Percentiles rank a stretch among this genome's conserved stretches.
These are phyloP conservation scores for Lithobates pipiens DNA, from an alignment of 2,797 vertebrate genomes.

Conservation along the genomic window DNA sequence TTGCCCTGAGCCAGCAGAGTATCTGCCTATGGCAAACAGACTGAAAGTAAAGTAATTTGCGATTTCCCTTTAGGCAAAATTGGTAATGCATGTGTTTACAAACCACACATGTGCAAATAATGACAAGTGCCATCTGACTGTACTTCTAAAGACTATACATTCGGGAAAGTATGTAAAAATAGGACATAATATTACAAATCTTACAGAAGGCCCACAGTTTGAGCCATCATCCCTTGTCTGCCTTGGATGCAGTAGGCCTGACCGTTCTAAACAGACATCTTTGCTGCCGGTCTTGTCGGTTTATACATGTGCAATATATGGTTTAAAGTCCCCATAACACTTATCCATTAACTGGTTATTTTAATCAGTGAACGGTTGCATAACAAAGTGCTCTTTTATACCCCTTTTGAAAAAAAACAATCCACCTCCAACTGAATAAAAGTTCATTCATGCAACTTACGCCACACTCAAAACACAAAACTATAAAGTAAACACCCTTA, in stretches of 20 bases:
- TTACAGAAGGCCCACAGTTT: background rate
- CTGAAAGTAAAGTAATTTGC: conserved; percentile 4
- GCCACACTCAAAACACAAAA: background rate
- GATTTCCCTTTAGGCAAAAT: conserved; percentile 28
- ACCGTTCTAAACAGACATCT: no score
- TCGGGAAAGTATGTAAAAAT: conserved; percentile 12
- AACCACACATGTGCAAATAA: background rate
- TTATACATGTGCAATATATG: no score
- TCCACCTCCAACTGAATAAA: background rate
- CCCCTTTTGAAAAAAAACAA: background rate
- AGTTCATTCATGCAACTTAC: conserved; percentile 1
- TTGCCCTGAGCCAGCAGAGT: background rate
- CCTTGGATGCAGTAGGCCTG: no score
- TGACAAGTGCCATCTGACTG: background rate
- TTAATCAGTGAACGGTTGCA: background rate
- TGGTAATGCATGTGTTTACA: background rate
- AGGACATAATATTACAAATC: background rate
- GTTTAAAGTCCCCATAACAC: no score
- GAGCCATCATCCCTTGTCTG: no score
- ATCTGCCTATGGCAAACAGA: background rate
- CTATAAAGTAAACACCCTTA: conserved; percentile 32
- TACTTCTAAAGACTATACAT: background rate
- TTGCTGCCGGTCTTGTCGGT: no score
- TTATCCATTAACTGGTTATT: background rate
- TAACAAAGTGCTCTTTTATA: background rate